phyloP scores from a whole-genome alignment of 2,113 vertebrate species.

The Tychaedon coryphoeus region DNA sequence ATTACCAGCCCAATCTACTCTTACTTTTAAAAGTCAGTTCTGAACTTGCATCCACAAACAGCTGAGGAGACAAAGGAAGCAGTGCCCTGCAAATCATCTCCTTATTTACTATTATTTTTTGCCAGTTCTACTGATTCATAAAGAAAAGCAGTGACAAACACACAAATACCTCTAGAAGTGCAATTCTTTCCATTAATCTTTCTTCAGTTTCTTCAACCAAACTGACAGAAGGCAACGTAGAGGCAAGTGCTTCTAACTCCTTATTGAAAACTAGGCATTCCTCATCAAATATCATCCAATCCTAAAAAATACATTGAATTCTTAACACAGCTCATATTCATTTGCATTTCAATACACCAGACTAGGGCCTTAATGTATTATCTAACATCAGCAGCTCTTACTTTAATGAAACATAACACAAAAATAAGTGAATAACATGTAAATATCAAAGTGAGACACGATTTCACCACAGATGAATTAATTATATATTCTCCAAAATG shows the following conservation, averaged over 20 bases:
- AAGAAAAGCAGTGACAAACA: neutral
- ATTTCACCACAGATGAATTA: neutral
- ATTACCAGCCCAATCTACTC: neutral
- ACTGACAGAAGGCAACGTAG: constrained; percentile 72
- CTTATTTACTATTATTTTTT: neutral
- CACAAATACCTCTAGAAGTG: constrained; percentile 78
- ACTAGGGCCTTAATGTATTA: neutral
- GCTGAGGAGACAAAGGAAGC: neutral
- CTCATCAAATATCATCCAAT: constrained; percentile 84
- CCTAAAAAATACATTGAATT: constrained; percentile 61
- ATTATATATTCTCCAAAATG: neutral
- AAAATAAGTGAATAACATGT: neutral
- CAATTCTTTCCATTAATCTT: constrained; percentile 72
- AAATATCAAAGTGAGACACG: neutral
- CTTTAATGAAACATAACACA: neutral
- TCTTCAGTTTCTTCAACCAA: constrained; percentile 80
- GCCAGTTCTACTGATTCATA: neutral
- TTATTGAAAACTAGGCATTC: constrained; percentile 69
- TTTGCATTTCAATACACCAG: neutral
- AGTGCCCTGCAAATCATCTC: neutral
- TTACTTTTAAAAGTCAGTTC: neutral
- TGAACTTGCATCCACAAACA: neutral
- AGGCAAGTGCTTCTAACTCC: constrained; percentile 74
- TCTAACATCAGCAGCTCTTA: neutral
- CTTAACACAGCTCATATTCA: neutral